Evolutionary conservation across 2,888 invertebrate species (phyloP).

Genomic region (Pyrocoelia pectoralis): DNA sequence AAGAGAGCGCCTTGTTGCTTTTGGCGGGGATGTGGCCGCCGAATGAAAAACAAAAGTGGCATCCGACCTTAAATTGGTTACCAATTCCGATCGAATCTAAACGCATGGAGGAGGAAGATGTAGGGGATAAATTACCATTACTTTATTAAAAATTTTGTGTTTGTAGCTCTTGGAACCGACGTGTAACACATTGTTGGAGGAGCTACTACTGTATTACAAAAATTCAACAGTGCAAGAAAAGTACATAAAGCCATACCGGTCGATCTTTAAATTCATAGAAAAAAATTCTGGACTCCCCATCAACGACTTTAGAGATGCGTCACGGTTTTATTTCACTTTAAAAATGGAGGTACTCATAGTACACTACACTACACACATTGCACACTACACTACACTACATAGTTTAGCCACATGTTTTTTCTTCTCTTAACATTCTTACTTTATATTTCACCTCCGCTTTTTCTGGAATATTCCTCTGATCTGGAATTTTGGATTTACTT

Average conservation of each 20-base stretch:
- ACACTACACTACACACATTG: no score
- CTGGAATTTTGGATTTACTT: no score
- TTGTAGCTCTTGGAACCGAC: neutral
- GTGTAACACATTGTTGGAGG: neutral
- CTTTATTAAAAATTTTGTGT: neutral
- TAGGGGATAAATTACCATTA: constrained; percentile 26
- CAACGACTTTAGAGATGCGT: constrained; percentile 39
- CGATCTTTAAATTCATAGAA: constrained; percentile 40
- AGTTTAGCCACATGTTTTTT: no score
- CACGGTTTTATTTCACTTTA: constrained; percentile 29
- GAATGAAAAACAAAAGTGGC: constrained; percentile 64
- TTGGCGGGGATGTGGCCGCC: constrained; percentile 76
- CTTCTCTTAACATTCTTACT: no score
- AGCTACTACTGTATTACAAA: neutral
- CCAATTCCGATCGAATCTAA: constrained; percentile 58
- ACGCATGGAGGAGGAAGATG: constrained; percentile 45
- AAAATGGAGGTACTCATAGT: no score
- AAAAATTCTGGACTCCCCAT: constrained; percentile 43
- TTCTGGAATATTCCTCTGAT: no score
- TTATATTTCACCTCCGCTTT: no score
- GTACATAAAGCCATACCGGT: constrained; percentile 29
- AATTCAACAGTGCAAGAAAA: neutral
- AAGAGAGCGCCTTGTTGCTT: constrained; percentile 74
- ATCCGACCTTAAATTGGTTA: constrained; percentile 69
- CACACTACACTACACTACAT: no score